A percentile compares a stretch with the other conserved stretches of the same genome.
phyloP scores from a whole-genome alignment of 2,888 invertebrate species.

The Psococerastis gibbosa region DNA sequence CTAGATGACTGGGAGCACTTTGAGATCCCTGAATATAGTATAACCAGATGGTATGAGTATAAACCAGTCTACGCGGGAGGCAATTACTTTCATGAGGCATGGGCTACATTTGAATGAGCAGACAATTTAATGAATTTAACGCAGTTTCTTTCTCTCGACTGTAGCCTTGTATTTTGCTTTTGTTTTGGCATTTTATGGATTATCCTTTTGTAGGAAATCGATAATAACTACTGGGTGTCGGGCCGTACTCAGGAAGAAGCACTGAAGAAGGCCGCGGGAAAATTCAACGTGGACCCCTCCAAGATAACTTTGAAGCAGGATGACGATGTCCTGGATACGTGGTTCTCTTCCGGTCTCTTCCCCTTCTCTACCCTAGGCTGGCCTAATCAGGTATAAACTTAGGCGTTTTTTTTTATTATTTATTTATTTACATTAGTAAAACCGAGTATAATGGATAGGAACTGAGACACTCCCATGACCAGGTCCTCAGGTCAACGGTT shows the following conservation, averaged over 20 bases:
- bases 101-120: no score
- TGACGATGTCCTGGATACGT: conserved; percentile 95
- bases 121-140: no score
- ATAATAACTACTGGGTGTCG: conserved; percentile 39
- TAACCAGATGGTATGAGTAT: no score
- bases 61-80: no score
- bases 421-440: conserved; percentile 1
- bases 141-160: no score
- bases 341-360: conserved; percentile 95
- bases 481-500: no score
- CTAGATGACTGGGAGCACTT: no score
- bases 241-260: conserved; percentile 50
- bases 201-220: conserved; percentile 22
- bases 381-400: conserved; percentile 65
- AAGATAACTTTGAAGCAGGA: conserved; percentile 49
- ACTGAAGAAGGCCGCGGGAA: conserved; percentile 50
- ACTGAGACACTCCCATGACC: no score
- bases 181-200: conserved; percentile 9
- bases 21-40: no score
- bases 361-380: conserved; percentile 95
- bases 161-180: conserved; percentile 6
- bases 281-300: conserved; percentile 37
- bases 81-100: no score
- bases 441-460: no score
- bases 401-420: conserved; percentile 21